Percentiles rank a stretch among this genome's conserved stretches.
Evolutionary conservation across 2,797 vertebrate species (phyloP).

Genomic region (Huso huso): DNA sequence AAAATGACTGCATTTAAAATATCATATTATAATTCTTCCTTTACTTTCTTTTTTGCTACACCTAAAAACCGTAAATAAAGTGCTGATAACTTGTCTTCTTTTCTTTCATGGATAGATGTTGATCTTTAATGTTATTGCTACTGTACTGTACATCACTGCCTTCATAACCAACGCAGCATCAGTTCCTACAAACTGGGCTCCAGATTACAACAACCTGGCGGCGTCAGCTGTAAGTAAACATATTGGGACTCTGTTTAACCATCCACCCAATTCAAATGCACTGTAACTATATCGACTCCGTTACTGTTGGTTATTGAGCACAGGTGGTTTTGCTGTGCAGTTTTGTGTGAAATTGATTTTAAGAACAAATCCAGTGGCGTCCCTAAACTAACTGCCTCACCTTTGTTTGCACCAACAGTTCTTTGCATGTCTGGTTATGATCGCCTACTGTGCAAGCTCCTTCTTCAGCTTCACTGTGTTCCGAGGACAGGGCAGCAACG

Average conservation of each 20-base stretch:
- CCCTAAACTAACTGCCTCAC: too few relatives aligned
- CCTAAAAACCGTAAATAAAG: neutral
- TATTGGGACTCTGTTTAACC: neutral
- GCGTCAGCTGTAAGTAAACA: slow-evolving; percentile 69
- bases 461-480: slow-evolving; percentile 77
- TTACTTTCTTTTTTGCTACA: neutral
- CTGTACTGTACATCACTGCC: slow-evolving; percentile 70
- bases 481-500: slow-evolving; percentile 66
- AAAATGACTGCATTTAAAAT: too few relatives aligned
- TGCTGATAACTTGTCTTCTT: slow-evolving; percentile 5
- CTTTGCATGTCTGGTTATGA: slow-evolving; percentile 67
- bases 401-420: slow-evolving; percentile 55
- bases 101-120: slow-evolving; percentile 41
- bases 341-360: too few relatives aligned
- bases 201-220: slow-evolving; percentile 49
- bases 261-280: neutral
- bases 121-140: slow-evolving; percentile 53
- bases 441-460: slow-evolving; percentile 64
- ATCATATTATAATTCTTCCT: too few relatives aligned
- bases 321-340: too few relatives aligned
- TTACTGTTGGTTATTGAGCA: too few relatives aligned
- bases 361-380: too few relatives aligned
- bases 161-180: slow-evolving; percentile 61
- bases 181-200: slow-evolving; percentile 11
- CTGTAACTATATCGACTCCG: too few relatives aligned